phyloP scores from a whole-genome alignment of 2,113 vertebrate genomes.

The Eulemur rufifrons region DNA sequence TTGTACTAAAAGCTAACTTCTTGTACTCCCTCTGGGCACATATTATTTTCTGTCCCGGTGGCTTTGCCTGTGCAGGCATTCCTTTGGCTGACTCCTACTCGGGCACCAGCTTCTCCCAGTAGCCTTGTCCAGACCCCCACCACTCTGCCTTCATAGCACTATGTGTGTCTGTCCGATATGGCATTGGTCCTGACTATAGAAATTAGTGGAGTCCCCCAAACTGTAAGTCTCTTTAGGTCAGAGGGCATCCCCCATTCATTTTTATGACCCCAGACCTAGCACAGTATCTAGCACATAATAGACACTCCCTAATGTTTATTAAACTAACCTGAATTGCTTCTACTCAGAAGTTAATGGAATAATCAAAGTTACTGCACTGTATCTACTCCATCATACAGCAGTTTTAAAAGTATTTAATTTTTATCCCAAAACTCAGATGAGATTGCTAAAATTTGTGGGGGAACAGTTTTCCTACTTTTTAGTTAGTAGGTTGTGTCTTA shows the following conservation, averaged over 20 bases:
- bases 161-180: background rate
- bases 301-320: background rate
- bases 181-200: background rate
- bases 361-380: background rate
- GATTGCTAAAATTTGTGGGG: background rate
- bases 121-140: background rate
- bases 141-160: background rate
- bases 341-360: background rate
- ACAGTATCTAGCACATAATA: background rate
- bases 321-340: background rate
- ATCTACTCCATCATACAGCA: background rate
- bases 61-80: background rate
- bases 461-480: background rate
- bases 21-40: background rate
- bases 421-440: background rate
- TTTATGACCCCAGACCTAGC: background rate
- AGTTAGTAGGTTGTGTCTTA: background rate
- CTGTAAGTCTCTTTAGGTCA: background rate
- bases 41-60: background rate
- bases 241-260: background rate
- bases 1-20: background rate
- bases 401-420: background rate
- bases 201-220: background rate
- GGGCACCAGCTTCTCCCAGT: background rate
- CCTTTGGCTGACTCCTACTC: background rate